Conservation (phyloP, 1,140 invertebrate species). For the Heliconius himera region DNA sequence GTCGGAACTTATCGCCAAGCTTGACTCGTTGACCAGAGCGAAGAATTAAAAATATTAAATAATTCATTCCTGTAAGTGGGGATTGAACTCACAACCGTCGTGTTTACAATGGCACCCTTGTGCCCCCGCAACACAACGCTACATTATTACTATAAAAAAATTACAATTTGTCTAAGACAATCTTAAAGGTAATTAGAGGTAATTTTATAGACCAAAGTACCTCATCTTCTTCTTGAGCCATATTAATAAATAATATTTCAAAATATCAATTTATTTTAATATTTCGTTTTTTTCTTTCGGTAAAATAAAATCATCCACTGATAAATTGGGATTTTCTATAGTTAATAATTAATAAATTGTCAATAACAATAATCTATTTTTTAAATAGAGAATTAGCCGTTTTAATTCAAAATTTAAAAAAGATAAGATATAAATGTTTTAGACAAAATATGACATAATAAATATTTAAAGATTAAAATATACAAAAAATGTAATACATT, state of each 20-base stretch:
- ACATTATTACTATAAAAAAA: too few relatives aligned
- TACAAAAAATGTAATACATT: neutral
- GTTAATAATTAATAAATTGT: neutral
- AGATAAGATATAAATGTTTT: too few relatives aligned
- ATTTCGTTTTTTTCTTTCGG: neutral
- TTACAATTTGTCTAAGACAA: neutral
- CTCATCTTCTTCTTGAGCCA: slow-evolving; percentile 63
- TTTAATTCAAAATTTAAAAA: neutral
- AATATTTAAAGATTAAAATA: neutral
- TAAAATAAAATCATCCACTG: neutral
- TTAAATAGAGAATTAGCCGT: neutral
- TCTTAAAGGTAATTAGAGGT: neutral
- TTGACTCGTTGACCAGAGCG: too few relatives aligned
- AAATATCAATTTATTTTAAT: neutral
- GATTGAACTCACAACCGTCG: too few relatives aligned
- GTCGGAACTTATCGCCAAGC: too few relatives aligned
- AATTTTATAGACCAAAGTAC: slow-evolving; percentile 35
- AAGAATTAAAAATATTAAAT: too few relatives aligned
- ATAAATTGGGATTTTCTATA: neutral
- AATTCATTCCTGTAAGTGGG: too few relatives aligned
- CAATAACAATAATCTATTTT: neutral
- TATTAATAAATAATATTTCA: slow-evolving; percentile 13
- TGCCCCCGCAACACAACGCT: too few relatives aligned
- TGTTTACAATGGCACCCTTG: too few relatives aligned
- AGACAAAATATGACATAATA: neutral